Conservation (phyloP, 2,113 vertebrate species). For the Neodontobutis hainanensis region DNA sequence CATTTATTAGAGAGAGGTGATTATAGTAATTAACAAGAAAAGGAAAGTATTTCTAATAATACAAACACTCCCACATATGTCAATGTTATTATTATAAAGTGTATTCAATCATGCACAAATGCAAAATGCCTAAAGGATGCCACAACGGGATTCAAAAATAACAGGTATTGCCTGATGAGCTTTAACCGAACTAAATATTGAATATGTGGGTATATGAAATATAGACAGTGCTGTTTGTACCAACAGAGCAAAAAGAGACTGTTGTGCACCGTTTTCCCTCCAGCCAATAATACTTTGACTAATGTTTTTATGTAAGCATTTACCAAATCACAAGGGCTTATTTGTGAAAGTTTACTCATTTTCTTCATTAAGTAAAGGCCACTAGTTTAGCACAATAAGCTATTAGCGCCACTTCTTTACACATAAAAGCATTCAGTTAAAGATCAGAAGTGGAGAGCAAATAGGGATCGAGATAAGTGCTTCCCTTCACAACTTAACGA, state of each 20-base stretch:
- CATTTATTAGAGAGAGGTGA: not conserved
- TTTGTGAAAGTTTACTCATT: constrained; percentile 15
- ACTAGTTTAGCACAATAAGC: constrained; percentile 53
- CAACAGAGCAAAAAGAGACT: too few relatives aligned
- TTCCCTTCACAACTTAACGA: constrained; percentile 9
- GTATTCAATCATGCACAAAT: too few relatives aligned
- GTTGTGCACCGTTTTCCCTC: not conserved
- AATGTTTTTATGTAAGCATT: not conserved
- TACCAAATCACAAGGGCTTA: too few relatives aligned
- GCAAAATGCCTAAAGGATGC: too few relatives aligned
- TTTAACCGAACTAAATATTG: too few relatives aligned
- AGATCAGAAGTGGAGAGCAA: constrained; percentile 31
- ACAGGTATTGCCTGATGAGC: too few relatives aligned
- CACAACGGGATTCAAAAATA: too few relatives aligned
- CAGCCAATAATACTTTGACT: too few relatives aligned
- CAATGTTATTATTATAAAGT: too few relatives aligned
- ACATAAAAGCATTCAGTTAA: constrained; percentile 39
- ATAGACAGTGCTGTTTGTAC: not conserved
- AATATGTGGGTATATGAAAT: too few relatives aligned
- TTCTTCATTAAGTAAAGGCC: constrained; percentile 36
- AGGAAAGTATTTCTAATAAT: not conserved
- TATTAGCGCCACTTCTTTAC: constrained; percentile 47
- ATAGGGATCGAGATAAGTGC: constrained; percentile 44
- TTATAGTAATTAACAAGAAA: not conserved
- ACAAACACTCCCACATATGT: too few relatives aligned